phyloP scores from a whole-genome alignment of 2,113 vertebrate genomes.

The Corythoichthys intestinalis region DNA sequence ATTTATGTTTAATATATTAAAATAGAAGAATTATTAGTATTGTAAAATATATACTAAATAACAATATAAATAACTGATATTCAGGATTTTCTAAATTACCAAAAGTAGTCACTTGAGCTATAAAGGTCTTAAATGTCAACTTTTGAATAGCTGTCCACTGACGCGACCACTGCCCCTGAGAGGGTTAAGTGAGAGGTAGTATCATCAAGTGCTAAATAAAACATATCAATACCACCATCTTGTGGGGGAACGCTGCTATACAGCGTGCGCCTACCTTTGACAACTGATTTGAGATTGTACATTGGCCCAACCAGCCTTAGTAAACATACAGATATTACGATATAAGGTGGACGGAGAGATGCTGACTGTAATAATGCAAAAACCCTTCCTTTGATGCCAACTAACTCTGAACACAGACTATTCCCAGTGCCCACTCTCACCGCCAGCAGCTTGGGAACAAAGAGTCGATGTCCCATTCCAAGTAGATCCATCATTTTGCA shows the following conservation, averaged over 20 bases:
- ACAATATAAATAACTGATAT: too few relatives aligned
- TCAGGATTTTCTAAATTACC: too few relatives aligned
- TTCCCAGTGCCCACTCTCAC: slow-evolving; percentile 75
- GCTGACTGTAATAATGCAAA: background rate
- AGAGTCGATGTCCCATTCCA: slow-evolving; percentile 98
- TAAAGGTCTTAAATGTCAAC: too few relatives aligned
- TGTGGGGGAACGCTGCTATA: slow-evolving; percentile 22
- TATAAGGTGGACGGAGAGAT: background rate
- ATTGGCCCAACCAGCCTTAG: background rate
- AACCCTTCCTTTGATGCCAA: background rate
- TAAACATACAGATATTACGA: background rate
- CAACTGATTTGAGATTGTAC: background rate
- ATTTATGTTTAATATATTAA: too few relatives aligned
- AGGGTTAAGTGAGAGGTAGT: background rate
- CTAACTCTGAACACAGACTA: background rate
- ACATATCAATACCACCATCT: slow-evolving; percentile 26
- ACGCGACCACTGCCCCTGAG: too few relatives aligned
- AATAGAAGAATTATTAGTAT: too few relatives aligned
- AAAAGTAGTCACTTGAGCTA: too few relatives aligned
- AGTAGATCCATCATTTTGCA: slow-evolving; percentile 90
- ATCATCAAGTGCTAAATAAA: background rate
- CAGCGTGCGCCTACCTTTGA: background rate
- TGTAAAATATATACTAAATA: too few relatives aligned
- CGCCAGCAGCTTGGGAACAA: slow-evolving; percentile 95
- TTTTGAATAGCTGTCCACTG: too few relatives aligned